A percentile compares a stretch with the other conserved stretches of the same genome.
Conservation (phyloP, 2,888 invertebrate species). For the Cheilosia urbana region DNA sequence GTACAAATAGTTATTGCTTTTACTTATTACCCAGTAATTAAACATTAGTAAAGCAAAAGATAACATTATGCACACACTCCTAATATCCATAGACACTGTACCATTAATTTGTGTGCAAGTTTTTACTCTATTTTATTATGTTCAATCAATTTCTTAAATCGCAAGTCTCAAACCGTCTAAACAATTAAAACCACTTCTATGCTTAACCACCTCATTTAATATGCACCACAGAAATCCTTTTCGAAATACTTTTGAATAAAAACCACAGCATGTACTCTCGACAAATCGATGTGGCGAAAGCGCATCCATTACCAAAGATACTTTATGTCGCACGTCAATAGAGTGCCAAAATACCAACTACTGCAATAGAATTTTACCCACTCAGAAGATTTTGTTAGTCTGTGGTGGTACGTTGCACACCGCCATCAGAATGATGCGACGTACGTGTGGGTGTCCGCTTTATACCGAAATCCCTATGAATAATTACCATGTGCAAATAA, state of each 20-base stretch:
- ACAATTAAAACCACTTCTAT: slow-evolving; percentile 19
- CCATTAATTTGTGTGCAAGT: neutral
- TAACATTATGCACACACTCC: neutral
- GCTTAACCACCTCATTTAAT: slow-evolving; percentile 27
- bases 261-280: slow-evolving; percentile 26
- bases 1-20: too few species aligned
- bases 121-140: too few species aligned
- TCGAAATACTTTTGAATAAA: slow-evolving; percentile 27
- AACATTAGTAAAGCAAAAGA: too few species aligned
- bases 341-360: slow-evolving; percentile 54
- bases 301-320: slow-evolving; percentile 51
- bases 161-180: neutral
- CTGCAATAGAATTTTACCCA: slow-evolving; percentile 41
- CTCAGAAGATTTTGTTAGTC: slow-evolving; percentile 33
- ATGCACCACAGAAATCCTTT: slow-evolving; percentile 36
- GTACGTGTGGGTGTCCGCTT: slow-evolving; percentile 36
- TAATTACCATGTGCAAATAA: slow-evolving; percentile 67
- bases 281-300: slow-evolving; percentile 53
- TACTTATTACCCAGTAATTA: too few species aligned
- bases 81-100: neutral
- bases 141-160: neutral
- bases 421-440: slow-evolving; percentile 3
- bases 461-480: slow-evolving; percentile 59
- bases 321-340: slow-evolving; percentile 50
- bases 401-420: neutral